Evolutionary conservation across 2,888 invertebrate species (phyloP).

Genomic region (Meandrusa payeni): DNA sequence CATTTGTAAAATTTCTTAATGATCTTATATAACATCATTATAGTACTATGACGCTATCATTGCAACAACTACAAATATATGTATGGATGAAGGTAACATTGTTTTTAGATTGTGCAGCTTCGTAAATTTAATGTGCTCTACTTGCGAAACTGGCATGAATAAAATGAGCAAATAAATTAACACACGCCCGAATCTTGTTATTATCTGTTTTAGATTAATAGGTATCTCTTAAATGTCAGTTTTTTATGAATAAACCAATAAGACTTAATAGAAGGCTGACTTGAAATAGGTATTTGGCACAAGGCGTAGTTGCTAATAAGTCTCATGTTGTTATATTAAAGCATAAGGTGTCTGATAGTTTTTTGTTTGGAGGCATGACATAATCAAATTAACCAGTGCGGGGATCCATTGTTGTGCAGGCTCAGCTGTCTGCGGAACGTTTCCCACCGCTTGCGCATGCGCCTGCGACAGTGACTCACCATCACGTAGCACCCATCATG

Average conservation of each 20-base stretch:
- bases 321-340: slow-evolving; percentile 31
- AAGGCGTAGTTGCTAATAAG: slow-evolving; percentile 25
- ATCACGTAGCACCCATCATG: slow-evolving; percentile 56
- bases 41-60: too few relatives aligned
- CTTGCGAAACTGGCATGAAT: slow-evolving; percentile 14
- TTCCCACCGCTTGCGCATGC: slow-evolving; percentile 53
- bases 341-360: slow-evolving; percentile 46
- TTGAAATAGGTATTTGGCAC: slow-evolving; percentile 20
- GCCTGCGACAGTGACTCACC: slow-evolving; percentile 62
- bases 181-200: slow-evolving; percentile 15
- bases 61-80: too few relatives aligned
- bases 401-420: slow-evolving; percentile 73
- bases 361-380: slow-evolving; percentile 59
- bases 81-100: slow-evolving; percentile 7
- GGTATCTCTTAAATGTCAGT: slow-evolving; percentile 24
- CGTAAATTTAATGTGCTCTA: slow-evolving; percentile 19
- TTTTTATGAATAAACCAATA: slow-evolving; percentile 22
- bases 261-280: slow-evolving; percentile 19
- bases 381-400: slow-evolving; percentile 66
- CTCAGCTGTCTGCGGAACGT: slow-evolving; percentile 63
- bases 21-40: too few relatives aligned
- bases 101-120: slow-evolving; percentile 16
- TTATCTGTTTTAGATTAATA: slow-evolving; percentile 22
- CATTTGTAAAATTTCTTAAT: too few relatives aligned
- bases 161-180: slow-evolving; percentile 20